These are phyloP conservation scores for Philereme transversata DNA, from an alignment of 2,888 invertebrate species.

Conservation along the genomic window DNA sequence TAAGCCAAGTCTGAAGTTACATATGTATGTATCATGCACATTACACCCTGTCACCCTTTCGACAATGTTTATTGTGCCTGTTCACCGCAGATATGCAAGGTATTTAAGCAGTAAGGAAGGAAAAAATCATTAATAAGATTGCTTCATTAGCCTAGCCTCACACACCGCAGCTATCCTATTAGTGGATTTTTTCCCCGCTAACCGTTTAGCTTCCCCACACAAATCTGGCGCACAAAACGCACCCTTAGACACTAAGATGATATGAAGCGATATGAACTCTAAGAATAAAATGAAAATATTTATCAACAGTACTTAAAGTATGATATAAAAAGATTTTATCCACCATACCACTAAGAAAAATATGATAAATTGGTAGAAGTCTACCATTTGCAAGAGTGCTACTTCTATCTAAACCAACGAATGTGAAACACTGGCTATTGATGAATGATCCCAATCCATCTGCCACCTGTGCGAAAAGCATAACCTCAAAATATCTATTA, in stretches of 20 bases:
- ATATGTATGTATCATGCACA: slow-evolving; percentile 20
- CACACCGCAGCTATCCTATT: too few relatives aligned
- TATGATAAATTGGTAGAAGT: background rate
- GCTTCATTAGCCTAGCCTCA: too few relatives aligned
- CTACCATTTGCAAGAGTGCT: background rate
- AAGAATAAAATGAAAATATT: too few relatives aligned
- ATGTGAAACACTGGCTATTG: slow-evolving; percentile 1
- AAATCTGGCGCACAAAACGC: too few relatives aligned
- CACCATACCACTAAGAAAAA: background rate
- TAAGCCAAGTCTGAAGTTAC: background rate
- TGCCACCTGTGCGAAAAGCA: slow-evolving; percentile 54
- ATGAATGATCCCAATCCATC: slow-evolving; percentile 52
- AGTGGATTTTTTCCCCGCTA: too few relatives aligned
- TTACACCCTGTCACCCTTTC: slow-evolving; percentile 9
- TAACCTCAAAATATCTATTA: slow-evolving; percentile 58
- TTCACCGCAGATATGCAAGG: background rate
- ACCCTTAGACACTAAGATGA: slow-evolving; percentile 13
- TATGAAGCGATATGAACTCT: slow-evolving; percentile 7
- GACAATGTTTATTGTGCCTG: background rate
- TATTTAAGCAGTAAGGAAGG: too few relatives aligned
- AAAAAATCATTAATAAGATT: background rate
- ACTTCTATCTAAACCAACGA: background rate
- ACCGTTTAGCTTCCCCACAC: too few relatives aligned
- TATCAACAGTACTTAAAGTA: too few relatives aligned
- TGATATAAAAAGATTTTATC: too few relatives aligned